These are phyloP conservation scores for Mustelus asterias DNA, from an alignment of 2,113 vertebrate genomes.

Conservation along the genomic window DNA sequence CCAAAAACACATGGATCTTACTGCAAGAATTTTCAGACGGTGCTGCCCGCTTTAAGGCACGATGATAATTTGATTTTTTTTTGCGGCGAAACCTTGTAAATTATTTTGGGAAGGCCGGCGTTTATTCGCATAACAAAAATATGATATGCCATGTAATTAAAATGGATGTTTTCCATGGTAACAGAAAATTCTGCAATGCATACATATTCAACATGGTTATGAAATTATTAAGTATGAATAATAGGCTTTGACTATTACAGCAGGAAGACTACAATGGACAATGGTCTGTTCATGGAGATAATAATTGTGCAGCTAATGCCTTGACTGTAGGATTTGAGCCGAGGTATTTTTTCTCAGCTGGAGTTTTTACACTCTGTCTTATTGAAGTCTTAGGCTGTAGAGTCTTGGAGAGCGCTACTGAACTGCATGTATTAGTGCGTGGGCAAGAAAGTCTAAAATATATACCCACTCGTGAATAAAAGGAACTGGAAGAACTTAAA, in stretches of 20 bases:
- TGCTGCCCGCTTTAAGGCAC: not conserved
- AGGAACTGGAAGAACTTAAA: not conserved
- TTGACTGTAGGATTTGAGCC: constrained; percentile 24
- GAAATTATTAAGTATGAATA: constrained; percentile 36
- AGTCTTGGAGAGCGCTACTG: not conserved
- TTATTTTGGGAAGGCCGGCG: not conserved
- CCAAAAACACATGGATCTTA: not conserved
- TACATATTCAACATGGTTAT: constrained; percentile 31
- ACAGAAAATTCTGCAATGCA: constrained; percentile 14
- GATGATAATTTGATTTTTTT: not conserved
- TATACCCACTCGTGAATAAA: not conserved
- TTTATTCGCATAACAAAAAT: constrained; percentile 34
- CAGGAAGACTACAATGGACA: constrained; percentile 28
- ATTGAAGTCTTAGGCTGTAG: constrained; percentile 12
- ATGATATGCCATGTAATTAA: constrained; percentile 33
- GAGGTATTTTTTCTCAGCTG: constrained; percentile 30
- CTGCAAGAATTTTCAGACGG: not conserved
- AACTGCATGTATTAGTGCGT: constrained; percentile 4
- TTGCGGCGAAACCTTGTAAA: not conserved
- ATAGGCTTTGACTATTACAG: constrained; percentile 34
- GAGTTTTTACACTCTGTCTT: constrained; percentile 27
- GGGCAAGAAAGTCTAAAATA: not conserved
- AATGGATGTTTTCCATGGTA: constrained; percentile 34
- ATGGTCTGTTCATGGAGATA: constrained; percentile 34
- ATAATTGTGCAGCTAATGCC: constrained; percentile 30